Base-by-base conservation (phyloP, 2,888 invertebrate genomes). In the Orthosia gracilis region DNA sequence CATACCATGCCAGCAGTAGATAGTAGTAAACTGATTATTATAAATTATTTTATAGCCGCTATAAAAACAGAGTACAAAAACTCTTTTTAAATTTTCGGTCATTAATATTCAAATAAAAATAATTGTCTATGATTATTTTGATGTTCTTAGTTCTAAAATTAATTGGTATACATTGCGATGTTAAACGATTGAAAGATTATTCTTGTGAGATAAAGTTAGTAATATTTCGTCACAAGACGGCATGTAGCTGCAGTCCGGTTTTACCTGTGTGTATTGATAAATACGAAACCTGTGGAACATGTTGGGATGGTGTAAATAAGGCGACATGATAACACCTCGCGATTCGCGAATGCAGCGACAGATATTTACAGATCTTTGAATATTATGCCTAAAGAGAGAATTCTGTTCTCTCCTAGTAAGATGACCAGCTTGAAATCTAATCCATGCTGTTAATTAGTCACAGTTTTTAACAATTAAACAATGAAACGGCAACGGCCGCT, bases 261-360 rank as follows among this genome's bases (percentile, higher is more conserved):
- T 74, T 70, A 76, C 78, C 70, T 69, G 73, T 45, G 61, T 49
- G 69, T 75, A 61, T 77, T 75, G 83, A 83, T 82, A 84, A 84
- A 84, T 69, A 70, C 70, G 59, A 71, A 83, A 83, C 85, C 85
- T 69, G 85, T 65, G 73, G 31, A 85, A 83, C 85, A 79, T 73
- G 85, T 83, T 80, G 61, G 64, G 40, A 62, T 77, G 66, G 83
- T 73, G 63, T 70, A 58, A 61, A 31, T 70, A 58, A 61, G 45
- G 65, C 71, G 79, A 69, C 74, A 71, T 70, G 74, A 78, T 82
- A 84, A 82, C 61, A 79, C 69, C 63, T 73, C 49, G 69, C 84
- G 26, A 67, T 74, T 62, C 63, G 59, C 59, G 52, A 78, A 78
- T 66, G 50, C 18, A 45, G 21, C 26, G 50, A 64, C 59, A 26